Evolutionary conservation across 2,113 vertebrate genomes (phyloP).

Genomic region (Pseudois nayaur): DNA sequence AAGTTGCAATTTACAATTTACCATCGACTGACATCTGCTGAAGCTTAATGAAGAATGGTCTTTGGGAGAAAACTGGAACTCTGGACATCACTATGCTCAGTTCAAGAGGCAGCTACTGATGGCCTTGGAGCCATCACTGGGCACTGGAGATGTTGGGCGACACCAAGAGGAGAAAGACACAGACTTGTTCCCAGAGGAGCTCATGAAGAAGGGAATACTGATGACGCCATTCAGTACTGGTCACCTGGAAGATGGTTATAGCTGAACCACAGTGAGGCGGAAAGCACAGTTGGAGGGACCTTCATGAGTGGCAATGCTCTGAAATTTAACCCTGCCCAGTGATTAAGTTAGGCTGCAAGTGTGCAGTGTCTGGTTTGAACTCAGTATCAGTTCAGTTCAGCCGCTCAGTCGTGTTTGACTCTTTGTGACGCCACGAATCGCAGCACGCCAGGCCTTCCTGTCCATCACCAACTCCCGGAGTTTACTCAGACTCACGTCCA

Average conservation of each 20-base stretch:
- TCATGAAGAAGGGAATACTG: neutral
- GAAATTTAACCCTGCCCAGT: neutral
- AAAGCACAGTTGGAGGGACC: neutral
- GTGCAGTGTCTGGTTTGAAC: neutral
- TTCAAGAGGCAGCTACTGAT: neutral
- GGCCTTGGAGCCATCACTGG: neutral
- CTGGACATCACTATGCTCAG: neutral
- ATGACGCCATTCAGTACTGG: neutral
- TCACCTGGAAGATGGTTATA: neutral
- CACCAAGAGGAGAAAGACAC: neutral
- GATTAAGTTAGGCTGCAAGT: neutral
- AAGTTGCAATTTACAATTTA: conserved; percentile 33
- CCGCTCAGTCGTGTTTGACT: too few species aligned
- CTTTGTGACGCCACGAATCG: too few species aligned
- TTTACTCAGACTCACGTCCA: too few species aligned
- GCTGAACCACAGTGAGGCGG: neutral
- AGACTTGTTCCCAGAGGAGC: neutral
- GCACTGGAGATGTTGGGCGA: neutral
- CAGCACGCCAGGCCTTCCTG: too few species aligned
- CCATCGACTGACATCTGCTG: neutral
- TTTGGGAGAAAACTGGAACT: neutral
- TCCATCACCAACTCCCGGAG: too few species aligned
- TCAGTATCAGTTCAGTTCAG: neutral
- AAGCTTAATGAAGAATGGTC: neutral
- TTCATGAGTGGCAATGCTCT: neutral